These are phyloP conservation scores for Goniozus legneri DNA, from an alignment of 1,140 invertebrate genomes.

Conservation along the genomic window DNA sequence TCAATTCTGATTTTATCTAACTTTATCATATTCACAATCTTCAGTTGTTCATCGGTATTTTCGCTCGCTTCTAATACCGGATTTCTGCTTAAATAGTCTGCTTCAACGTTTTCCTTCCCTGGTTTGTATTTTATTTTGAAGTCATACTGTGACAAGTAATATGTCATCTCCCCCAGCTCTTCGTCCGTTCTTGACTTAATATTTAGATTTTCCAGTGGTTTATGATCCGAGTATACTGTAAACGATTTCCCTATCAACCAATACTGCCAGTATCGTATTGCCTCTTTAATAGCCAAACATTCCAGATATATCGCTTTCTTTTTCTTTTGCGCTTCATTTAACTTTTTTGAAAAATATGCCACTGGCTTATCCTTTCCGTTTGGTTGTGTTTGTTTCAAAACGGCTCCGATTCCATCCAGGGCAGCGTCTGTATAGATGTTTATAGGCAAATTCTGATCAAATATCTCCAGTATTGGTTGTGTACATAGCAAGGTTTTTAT, in stretches of 20 bases:
- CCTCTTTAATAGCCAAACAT: conserved; percentile 13
- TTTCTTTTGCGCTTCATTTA: conserved; percentile 5
- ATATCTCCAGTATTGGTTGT: not conserved
- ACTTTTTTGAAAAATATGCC: conserved; percentile 4
- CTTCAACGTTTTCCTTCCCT: conserved; percentile 6
- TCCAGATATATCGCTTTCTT: conserved; percentile 14
- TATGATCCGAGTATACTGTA: conserved; percentile 9
- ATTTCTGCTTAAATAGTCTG: conserved; percentile 8
- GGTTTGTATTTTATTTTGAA: conserved; percentile 4
- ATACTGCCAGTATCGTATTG: conserved; percentile 15
- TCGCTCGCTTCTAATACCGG: not conserved
- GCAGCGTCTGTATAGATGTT: conserved; percentile 3
- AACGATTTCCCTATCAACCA: conserved; percentile 12
- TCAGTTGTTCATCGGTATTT: not conserved
- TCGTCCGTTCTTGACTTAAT: not conserved
- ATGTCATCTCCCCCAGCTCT: not conserved
- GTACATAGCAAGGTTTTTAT: conserved; percentile 2
- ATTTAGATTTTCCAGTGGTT: conserved; percentile 11
- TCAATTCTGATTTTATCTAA: not conserved
- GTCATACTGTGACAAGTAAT: not conserved
- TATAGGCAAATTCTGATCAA: not conserved
- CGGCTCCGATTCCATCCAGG: conserved; percentile 2
- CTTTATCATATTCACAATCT: not conserved
- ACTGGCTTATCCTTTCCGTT: conserved; percentile 7
- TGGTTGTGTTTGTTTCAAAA: conserved; percentile 8